Evolutionary conservation across 2,888 invertebrate genomes (phyloP).

Genomic region (Drosophila pegasa): DNA sequence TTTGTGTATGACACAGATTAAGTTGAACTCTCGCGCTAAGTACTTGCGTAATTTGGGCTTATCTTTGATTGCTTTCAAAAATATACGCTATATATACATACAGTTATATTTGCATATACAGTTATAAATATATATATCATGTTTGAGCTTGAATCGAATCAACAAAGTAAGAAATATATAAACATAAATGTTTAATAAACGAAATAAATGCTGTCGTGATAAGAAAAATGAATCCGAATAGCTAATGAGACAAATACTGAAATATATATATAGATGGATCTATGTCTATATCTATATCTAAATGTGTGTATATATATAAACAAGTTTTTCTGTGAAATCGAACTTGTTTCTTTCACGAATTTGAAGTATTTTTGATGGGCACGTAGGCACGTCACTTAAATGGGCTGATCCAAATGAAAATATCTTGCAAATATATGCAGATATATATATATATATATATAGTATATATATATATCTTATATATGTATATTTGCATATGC

Average conservation of each 20-base stretch:
- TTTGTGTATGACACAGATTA: background rate
- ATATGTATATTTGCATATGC: background rate
- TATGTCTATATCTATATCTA: background rate
- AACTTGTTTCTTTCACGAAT: slow-evolving; percentile 16
- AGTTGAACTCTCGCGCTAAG: background rate
- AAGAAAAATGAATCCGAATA: background rate
- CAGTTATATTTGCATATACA: slow-evolving; percentile 4
- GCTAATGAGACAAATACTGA: background rate
- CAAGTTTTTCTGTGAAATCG: background rate
- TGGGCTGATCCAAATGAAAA: slow-evolving; percentile 8
- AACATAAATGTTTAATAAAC: background rate
- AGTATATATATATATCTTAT: background rate
- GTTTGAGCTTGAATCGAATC: background rate
- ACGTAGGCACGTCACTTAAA: slow-evolving; percentile 12
- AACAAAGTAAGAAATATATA: background rate
- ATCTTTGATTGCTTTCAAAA: slow-evolving; percentile 38
- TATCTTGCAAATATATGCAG: background rate
- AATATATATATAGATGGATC: background rate
- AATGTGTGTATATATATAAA: no score
- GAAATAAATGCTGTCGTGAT: background rate
- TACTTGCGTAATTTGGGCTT: slow-evolving; percentile 48
- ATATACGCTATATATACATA: slow-evolving; percentile 11
- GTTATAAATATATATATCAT: background rate
- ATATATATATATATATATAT: slow-evolving; percentile 5
- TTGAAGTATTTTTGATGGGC: background rate